Conservation (phyloP, 2,113 vertebrate species). For the Toxotes jaculatrix region DNA sequence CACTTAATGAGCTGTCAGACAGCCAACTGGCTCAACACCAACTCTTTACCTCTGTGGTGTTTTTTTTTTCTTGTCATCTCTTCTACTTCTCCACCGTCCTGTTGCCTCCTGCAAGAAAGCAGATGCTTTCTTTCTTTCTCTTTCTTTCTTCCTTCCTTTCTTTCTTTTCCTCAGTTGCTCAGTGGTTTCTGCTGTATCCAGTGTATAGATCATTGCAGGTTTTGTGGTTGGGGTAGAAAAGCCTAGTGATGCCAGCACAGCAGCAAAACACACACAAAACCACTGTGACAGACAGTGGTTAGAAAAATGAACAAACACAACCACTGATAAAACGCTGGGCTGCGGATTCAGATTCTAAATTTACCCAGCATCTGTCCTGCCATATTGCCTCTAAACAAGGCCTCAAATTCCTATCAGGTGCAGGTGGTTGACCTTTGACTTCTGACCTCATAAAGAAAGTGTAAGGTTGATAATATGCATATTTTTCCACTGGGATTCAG, state of each 20-base stretch:
- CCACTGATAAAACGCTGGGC: not conserved
- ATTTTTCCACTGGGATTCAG: not conserved
- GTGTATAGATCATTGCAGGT: not conserved
- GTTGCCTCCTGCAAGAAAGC: not conserved
- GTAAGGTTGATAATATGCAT: not conserved
- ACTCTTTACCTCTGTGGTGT: slow-evolving; percentile 21
- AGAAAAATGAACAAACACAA: not conserved
- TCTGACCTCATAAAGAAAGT: not conserved
- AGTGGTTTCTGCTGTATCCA: no score
- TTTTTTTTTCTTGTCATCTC: slow-evolving; percentile 7
- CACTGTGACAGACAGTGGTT: not conserved
- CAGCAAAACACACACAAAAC: not conserved
- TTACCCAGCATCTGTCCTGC: not conserved
- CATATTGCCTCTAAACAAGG: not conserved
- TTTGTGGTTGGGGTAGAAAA: not conserved
- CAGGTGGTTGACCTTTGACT: slow-evolving; percentile 36
- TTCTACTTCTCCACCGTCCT: slow-evolving; percentile 17
- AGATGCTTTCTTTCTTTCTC: not conserved
- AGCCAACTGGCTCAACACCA: slow-evolving; percentile 78
- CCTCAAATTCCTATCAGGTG: not conserved
- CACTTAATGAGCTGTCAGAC: slow-evolving; percentile 79
- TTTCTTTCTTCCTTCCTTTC: not conserved
- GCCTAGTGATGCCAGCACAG: no score
- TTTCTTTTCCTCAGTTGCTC: not conserved
- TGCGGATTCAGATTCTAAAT: not conserved